Evolutionary conservation across 1,140 invertebrate genomes (phyloP), one percentile per base, ranked within the genome.

Genomic region (Berghia stephanieae): DNA sequence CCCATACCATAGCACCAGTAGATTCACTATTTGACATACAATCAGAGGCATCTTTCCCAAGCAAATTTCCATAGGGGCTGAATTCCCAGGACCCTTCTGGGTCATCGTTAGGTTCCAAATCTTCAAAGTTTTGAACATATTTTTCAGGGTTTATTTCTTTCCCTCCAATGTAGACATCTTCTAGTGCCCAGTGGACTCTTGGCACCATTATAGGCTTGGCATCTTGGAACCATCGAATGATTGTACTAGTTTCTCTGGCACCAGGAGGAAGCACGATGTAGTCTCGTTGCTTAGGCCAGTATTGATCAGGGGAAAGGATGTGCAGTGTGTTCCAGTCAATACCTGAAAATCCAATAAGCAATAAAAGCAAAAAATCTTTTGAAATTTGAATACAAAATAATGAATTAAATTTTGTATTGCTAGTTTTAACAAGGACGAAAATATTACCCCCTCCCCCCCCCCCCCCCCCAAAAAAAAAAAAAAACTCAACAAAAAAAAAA

Each of bases 141-240:
- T 83, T 63, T 49, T 87, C 87, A n/a, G 88, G 86, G 80, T 90
- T 89, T 63, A 90, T 89, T 78, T 90, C 89, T 6, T 82, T 84
- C 0, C 90, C 90, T 31, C 89, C 90, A 68, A 91, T 89, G 69
- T 85, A 88, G 34, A 91, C 86, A 81, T 91, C 83, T 79, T 91
- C 90, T 10, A 91, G 57, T 18, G 88, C 83, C 88, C 90, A 90
- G 24, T 85, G 82, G 24, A 88, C 86, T 6, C 83, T 81, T n/a
- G 86, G 85, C 6, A 82, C 77, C 24, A 82, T 74, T 27, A 74
- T 69, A 72, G 77, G 77, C 79, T 71, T 79, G 55, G 84, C 34
- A 2, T 83, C 60, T 3, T 89, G 88, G 84, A 86, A 87, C 88
- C 88, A 90, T 60, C 89, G 84, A 18, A 90, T 80, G 6, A 83